A percentile compares a stretch with the other conserved stretches of the same genome.
Conservation (phyloP, 2,888 invertebrate genomes). For the Tribolium freemani region DNA sequence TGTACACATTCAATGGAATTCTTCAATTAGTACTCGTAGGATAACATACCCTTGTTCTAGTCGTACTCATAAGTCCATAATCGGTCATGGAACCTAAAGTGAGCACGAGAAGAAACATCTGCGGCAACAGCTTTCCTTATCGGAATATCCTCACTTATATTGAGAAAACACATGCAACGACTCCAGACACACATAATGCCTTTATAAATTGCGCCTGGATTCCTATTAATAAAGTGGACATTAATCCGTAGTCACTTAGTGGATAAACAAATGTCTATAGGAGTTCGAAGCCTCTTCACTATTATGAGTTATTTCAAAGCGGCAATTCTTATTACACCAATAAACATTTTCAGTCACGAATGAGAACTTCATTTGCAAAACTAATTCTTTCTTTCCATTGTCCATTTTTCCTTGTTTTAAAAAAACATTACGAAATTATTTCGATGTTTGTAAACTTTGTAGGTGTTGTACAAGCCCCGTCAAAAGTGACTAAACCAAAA, state of each 20-base stretch:
- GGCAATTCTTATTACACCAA: background rate
- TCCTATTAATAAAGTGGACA: constrained; percentile 28
- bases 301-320: background rate
- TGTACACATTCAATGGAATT: constrained; percentile 12
- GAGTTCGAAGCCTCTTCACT: background rate
- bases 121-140: constrained; percentile 33
- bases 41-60: constrained; percentile 28
- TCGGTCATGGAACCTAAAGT: constrained; percentile 43
- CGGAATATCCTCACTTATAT: constrained; percentile 20
- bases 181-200: constrained; percentile 12
- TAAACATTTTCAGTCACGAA: constrained; percentile 1
- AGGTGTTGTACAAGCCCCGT: constrained; percentile 8
- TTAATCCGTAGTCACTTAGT: constrained; percentile 16
- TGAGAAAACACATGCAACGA: constrained; percentile 30
- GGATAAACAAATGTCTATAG: constrained; percentile 27
- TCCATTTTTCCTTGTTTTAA: constrained; percentile 2
- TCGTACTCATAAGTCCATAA: constrained; percentile 29
- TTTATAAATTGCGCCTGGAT: constrained; percentile 14
- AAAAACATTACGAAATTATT: constrained; percentile 9
- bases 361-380: constrained; percentile 6
- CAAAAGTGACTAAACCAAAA: constrained; percentile 3
- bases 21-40: background rate
- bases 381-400: constrained; percentile 2
- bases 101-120: constrained; percentile 37
- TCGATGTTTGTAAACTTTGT: constrained; percentile 3